Base-by-base conservation (phyloP, 2,797 vertebrate species). In the Scolopax bukidnonensis region DNA sequence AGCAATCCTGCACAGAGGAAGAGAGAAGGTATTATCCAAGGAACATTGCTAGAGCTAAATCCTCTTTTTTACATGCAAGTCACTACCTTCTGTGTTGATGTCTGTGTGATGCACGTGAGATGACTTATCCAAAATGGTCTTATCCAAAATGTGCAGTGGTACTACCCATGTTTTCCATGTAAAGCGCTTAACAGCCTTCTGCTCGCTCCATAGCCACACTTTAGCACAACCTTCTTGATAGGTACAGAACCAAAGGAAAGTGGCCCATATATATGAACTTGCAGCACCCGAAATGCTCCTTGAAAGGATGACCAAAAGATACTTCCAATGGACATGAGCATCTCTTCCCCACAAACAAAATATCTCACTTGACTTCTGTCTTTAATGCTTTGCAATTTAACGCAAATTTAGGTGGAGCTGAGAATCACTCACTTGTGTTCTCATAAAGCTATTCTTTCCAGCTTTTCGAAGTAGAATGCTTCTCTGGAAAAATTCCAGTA, bases 11-110 rank as follows among this genome's bases (percentile, higher is more conserved):
- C 19, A 41, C 12, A 38, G 25, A 83, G 38, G 6, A 85, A 77
- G 20, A 90, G 25, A 48, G 8, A 1, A 33, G 33, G 2, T 33
- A 10, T 4, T 59, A 51, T 64, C 25, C 60, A 74, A 80, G 27
- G 36, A 95, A 54, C 0, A 0, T 11, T 0, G 0, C 11, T 33
- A 15, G 25, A 87, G 19, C 12, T 79, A 89, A 89, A 79, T 40
- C 12, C 13, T 67, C 40, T 48, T 94, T 94, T 61, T 75, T 56
- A 69, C 13, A 27, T 4, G 53, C 8, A 61, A 33, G 28, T 33
- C 0, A 0, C 4, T 63, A 80, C 19, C 25, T 82, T 81, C 53
- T 71, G 0, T 27, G 11, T 40, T 48, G 15, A 24, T 51, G 15
- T 47, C 53, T 68, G 12, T 67, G 32, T 41, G 28, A 69, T 61